A percentile compares a stretch with the other conserved stretches of the same genome.
Evolutionary conservation across 2,113 vertebrate genomes (phyloP).

Genomic region (Tenrec ecaudatus): DNA sequence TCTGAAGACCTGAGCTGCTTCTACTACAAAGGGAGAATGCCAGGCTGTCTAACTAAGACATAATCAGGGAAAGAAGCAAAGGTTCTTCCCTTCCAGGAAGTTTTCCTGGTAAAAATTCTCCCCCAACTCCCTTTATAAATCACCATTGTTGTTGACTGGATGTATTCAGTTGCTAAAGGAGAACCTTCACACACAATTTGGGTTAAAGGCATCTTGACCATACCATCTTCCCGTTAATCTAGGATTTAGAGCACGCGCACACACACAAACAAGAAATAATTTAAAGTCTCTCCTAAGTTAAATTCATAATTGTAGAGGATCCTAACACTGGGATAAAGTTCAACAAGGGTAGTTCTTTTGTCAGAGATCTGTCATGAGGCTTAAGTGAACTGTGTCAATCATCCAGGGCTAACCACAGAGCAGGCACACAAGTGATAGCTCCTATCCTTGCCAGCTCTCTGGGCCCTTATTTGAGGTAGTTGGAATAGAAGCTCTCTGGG

Average conservation of each 20-base stretch:
- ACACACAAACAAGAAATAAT: slow-evolving; percentile 15
- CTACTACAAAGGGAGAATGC: not conserved
- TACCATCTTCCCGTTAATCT: not conserved
- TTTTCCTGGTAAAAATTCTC: not conserved
- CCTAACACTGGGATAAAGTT: slow-evolving; percentile 8
- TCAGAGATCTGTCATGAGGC: not conserved
- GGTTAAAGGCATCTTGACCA: not conserved
- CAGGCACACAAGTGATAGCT: not conserved
- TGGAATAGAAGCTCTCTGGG: not conserved
- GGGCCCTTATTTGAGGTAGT: not conserved
- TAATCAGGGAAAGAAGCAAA: not conserved
- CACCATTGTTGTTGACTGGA: not conserved
- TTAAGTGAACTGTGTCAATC: slow-evolving; percentile 9
- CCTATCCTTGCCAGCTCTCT: not conserved
- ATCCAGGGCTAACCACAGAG: not conserved
- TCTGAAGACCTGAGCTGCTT: not conserved
- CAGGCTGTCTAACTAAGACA: not conserved
- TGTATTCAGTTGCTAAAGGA: not conserved
- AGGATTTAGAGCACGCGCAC: not conserved
- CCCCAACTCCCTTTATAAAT: not conserved
- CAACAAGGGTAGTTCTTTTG: not conserved
- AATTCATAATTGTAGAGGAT: not conserved
- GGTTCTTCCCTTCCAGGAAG: not conserved
- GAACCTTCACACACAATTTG: not conserved
- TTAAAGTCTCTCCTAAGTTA: not conserved